phyloP scores from a whole-genome alignment of 30 jellyfish, hydroid and myxozoan genomes.

The Hydractinia echinata region DNA sequence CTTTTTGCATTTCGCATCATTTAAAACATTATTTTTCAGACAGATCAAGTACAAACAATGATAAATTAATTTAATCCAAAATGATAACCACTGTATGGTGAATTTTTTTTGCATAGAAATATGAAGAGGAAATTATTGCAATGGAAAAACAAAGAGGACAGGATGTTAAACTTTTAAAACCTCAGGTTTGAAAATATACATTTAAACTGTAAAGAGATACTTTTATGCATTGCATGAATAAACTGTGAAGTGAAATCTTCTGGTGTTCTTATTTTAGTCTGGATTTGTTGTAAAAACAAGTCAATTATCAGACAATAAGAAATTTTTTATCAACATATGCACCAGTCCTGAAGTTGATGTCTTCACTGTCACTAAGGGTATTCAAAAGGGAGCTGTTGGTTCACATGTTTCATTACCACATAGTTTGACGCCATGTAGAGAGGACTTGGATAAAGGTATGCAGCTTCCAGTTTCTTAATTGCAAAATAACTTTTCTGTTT shows the following conservation, averaged over 20 bases:
- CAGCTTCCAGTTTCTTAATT: neutral
- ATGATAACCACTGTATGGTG: too few relatives aligned
- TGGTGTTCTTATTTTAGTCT: constrained; percentile 42
- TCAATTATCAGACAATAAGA: constrained; percentile 26
- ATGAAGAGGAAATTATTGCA: constrained; percentile 58
- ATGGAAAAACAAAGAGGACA: constrained; percentile 70
- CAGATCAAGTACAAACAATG: too few relatives aligned
- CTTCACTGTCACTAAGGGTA: constrained; percentile 23
- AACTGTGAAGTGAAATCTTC: neutral
- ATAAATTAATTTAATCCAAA: too few relatives aligned
- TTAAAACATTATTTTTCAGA: neutral
- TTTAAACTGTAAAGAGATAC: neutral
- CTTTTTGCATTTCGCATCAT: neutral
- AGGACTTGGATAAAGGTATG: constrained; percentile 68
- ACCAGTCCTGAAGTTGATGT: constrained; percentile 52
- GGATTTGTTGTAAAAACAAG: constrained; percentile 67
- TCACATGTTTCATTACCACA: constrained; percentile 58
- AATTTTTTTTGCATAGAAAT: constrained; percentile 32
- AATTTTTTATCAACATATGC: constrained; percentile 63
- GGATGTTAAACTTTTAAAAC: constrained; percentile 58
- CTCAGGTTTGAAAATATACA: constrained; percentile 43
- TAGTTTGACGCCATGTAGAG: constrained; percentile 52
- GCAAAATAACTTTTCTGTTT: neutral
- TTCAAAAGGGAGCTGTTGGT: constrained; percentile 28
- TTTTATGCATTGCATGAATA: neutral